Evolutionary conservation across 23 tunicate species (phyloP), one percentile per base, ranked within the genome.

Genomic region (Ciona savignyi): DNA sequence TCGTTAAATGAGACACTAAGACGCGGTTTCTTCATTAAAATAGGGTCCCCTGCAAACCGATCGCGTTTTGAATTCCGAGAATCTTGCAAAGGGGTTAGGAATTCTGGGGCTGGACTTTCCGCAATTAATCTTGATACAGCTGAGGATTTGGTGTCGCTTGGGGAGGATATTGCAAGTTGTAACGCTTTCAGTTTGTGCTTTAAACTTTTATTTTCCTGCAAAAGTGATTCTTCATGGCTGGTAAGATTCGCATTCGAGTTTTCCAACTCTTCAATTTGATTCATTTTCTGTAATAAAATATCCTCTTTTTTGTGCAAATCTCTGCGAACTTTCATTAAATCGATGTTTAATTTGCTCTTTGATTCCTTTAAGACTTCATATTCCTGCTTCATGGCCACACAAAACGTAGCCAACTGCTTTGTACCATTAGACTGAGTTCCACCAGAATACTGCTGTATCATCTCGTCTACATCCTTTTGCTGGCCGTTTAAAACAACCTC

Each of bases 61-160:
- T 23, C 61, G 0, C 80, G 71, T 3, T 65, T 63, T 34, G 29
- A 23, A 22, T 25, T 49, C 1, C 32, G 23, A 2, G 64, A 64
- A 27, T 51, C 62, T 9, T 33, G 29, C 9, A 77, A 42, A 23
- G 96, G 96, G 3, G 96, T 88, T 27, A 88, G 51, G 67, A 74
- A 71, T 51, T 75, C 77, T 1, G 97, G 97, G 22, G 97, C 97
- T 22, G 97, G 97, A 65, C 97, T 90, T 51, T 90, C 97, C 23
- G 85, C 72, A 23, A 90, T 78, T 19, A 90, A 76, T 1, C 97
- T 74, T 11, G 81, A 77, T 51, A 90, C 75, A 3, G 97, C 89
- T 32, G 97, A 90, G 1, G 89, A 30, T 70, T 60, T 78, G 3
- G 97, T 83, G 30, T 90, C 97, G 23, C 80, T 60, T 21, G 97